Conservation (phyloP, 2,797 vertebrate species). For the Pagetopsis macropterus region DNA sequence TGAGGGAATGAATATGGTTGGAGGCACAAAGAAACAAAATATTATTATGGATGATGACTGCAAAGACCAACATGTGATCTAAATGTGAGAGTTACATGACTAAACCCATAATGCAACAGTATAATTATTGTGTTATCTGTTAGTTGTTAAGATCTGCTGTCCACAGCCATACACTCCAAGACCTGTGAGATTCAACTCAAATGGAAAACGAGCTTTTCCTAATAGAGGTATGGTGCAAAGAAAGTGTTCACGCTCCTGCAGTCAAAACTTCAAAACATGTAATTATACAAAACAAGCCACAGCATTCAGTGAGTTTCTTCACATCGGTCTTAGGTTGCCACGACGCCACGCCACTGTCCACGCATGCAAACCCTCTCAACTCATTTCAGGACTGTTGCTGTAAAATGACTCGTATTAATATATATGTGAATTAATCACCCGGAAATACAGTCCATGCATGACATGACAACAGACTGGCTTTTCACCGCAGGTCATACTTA, state of each 20-base stretch:
- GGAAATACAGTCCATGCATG: slow-evolving; percentile 69
- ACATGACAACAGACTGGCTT: slow-evolving; percentile 33
- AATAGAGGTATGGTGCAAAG: slow-evolving; percentile 2
- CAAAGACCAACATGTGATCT: slow-evolving; percentile 3
- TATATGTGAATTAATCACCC: slow-evolving; percentile 14
- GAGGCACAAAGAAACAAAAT: background rate
- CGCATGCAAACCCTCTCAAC: slow-evolving; percentile 24
- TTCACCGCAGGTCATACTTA: slow-evolving; percentile 74
- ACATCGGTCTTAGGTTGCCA: background rate
- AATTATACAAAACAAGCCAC: slow-evolving; percentile 23
- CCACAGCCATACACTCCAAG: slow-evolving; percentile 8
- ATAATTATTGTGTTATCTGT: slow-evolving; percentile 7
- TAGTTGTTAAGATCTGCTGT: slow-evolving; percentile 25
- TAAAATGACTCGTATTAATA: background rate
- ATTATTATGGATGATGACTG: background rate
- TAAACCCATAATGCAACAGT: background rate
- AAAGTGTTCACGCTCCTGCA: slow-evolving; percentile 7
- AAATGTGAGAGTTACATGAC: background rate
- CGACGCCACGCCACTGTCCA: background rate
- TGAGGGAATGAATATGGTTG: background rate
- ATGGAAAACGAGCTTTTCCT: slow-evolving; percentile 2
- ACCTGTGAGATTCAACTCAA: slow-evolving; percentile 23
- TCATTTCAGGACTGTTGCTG: slow-evolving; percentile 4
- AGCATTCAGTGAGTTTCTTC: slow-evolving; percentile 13
- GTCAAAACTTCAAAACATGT: slow-evolving; percentile 14